Conservation (phyloP, 2,113 vertebrate species). For the Progne subis region DNA sequence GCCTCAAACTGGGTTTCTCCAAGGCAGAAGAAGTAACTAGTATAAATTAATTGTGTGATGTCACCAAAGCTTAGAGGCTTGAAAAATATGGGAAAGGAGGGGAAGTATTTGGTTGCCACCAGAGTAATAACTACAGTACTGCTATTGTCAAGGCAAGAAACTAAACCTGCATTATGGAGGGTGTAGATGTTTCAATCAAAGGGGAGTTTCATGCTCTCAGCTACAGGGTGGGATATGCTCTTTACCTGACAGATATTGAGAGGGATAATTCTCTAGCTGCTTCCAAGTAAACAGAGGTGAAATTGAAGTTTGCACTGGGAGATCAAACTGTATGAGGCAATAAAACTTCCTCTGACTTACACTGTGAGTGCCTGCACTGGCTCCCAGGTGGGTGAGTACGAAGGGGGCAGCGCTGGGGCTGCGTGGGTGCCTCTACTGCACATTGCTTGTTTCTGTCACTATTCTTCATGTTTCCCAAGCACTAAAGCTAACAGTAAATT, state of each 20-base stretch:
- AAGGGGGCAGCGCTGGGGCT: rapidly evolving
- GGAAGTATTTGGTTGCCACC: neutral
- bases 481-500: neutral
- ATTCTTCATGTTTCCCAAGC: neutral
- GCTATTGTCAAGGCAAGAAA: neutral
- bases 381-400: neutral
- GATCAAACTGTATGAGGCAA: neutral
- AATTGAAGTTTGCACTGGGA: neutral
- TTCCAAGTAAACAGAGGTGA: neutral
- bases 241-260: neutral
- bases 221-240: neutral
- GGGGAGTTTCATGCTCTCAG: neutral
- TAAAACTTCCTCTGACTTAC: neutral
- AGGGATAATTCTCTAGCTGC: neutral
- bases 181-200: neutral
- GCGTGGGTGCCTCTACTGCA: neutral
- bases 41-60: neutral
- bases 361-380: rapidly evolving
- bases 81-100: neutral
- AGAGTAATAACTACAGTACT: neutral
- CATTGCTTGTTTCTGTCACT: neutral
- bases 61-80: neutral
- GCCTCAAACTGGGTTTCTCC: neutral
- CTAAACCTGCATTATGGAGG: neutral
- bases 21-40: neutral